Base-by-base conservation (phyloP, 2,797 vertebrate species). In the Poecile montanus region DNA sequence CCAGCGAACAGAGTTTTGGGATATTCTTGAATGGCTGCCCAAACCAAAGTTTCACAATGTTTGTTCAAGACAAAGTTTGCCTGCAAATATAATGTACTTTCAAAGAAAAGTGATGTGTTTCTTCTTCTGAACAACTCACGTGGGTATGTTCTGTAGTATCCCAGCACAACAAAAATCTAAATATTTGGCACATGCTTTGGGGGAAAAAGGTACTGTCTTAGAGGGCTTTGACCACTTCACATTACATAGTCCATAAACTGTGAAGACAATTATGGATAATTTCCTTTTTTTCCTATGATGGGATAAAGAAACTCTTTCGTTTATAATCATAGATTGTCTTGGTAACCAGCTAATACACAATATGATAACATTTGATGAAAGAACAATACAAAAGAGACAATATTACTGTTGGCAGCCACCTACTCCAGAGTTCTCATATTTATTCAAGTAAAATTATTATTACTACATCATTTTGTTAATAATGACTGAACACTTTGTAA, bases 401-500 rank as follows among this genome's bases (percentile, higher is more conserved):
- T 89, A 36, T 47, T 92, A 66, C 42, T 84, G 22, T 66, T 91
- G 79, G 79, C 75, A 94, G 58, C 16, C 54, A 65, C 44, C 54
- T 77, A 26, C 32, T 73, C 21, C 1, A 2, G n/a, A 79, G 23
- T 66, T 95, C 91, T 94, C 45, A 18, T 83, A 88, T 95, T 95
- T 95, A 92, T 86, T 92, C 60, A 86, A 32, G 40, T 30, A 53
- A 84, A 91, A 91, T 83, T 93, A 85, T 91, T 56, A 84, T 63
- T 94, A 45, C 81, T 93, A 95, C 88, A 84, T 93, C 85, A 96
- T 56, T 91, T 88, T 63, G 32, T 94, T 95, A 88, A 79, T 95
- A 95, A 94, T 67, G 83, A 84, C 77, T 89, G 89, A 92, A 89
- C 0, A 6, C 72, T 94, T 88, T 79, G 89, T 84, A 75, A 88